Evolutionary conservation across 2,888 invertebrate genomes (phyloP).

Genomic region (Stictocephala bisonia): DNA sequence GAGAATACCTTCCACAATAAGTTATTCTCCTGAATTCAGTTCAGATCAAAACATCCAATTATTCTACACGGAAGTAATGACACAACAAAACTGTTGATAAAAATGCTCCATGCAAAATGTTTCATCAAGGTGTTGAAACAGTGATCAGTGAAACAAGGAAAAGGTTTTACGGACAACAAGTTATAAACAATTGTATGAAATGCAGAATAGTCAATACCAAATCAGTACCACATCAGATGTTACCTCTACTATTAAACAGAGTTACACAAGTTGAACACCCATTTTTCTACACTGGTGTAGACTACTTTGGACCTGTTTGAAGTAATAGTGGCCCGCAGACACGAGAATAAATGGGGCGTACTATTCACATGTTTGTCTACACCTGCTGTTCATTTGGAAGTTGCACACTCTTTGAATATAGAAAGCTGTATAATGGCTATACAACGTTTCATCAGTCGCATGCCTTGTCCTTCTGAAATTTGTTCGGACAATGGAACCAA

Average conservation of each 20-base stretch:
- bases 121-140: background rate
- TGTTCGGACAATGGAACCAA: slow-evolving; percentile 2
- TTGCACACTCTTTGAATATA: slow-evolving; percentile 1
- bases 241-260: background rate
- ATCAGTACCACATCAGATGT: background rate
- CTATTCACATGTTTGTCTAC: slow-evolving; percentile 16
- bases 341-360: slow-evolving; percentile 11
- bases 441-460: slow-evolving; percentile 3
- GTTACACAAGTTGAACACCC: background rate
- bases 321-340: background rate
- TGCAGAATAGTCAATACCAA: slow-evolving; percentile 1
- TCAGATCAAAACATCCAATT: background rate
- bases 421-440: slow-evolving; percentile 20
- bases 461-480: slow-evolving; percentile 14
- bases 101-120: background rate
- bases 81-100: background rate
- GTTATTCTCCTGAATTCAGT: background rate
- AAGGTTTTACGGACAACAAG: background rate
- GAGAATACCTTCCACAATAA: background rate
- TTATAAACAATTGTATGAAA: background rate
- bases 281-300: slow-evolving; percentile 10
- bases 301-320: slow-evolving; percentile 17
- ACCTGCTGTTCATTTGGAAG: background rate
- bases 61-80: background rate
- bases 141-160: background rate